phyloP scores from a whole-genome alignment of 2,797 vertebrate species.

The Pangasius macronema region DNA sequence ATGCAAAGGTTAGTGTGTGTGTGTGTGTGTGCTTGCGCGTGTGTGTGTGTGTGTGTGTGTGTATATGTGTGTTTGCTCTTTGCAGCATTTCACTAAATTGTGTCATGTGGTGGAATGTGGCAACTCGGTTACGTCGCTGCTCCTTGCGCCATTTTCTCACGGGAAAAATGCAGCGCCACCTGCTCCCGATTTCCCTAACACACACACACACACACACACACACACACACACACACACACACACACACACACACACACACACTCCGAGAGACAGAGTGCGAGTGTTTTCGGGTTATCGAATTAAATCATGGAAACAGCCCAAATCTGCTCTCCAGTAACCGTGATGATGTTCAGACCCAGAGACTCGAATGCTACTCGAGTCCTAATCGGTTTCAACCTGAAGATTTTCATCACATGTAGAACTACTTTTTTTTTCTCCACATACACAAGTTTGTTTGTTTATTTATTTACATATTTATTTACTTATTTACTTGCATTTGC shows the following conservation, averaged over 20 bases:
- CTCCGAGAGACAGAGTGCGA: neutral
- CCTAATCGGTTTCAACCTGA: neutral
- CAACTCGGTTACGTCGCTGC: conserved; percentile 62
- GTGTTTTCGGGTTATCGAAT: conserved; percentile 1
- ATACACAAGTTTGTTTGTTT: neutral
- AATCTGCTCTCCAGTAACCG: neutral
- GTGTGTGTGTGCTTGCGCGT: neutral
- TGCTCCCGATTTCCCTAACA: neutral
- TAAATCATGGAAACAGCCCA: neutral
- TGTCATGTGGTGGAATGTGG: conserved; percentile 70
- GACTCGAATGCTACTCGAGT: neutral
- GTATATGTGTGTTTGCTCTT: conserved; percentile 23
- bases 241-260: neutral
- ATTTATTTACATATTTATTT: neutral
- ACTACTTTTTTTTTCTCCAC: neutral
- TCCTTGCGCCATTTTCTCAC: conserved; percentile 70
- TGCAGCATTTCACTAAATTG: conserved; percentile 65
- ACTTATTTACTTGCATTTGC: neutral
- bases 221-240: neutral
- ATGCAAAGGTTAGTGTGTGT: neutral
- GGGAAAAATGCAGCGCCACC: conserved; percentile 63
- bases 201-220: conserved; percentile 7
- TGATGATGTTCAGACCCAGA: neutral
- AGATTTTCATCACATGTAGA: neutral
- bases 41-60: neutral